Conservation (phyloP, 2,888 invertebrate species). For the Epsilonema sp. region DNA sequence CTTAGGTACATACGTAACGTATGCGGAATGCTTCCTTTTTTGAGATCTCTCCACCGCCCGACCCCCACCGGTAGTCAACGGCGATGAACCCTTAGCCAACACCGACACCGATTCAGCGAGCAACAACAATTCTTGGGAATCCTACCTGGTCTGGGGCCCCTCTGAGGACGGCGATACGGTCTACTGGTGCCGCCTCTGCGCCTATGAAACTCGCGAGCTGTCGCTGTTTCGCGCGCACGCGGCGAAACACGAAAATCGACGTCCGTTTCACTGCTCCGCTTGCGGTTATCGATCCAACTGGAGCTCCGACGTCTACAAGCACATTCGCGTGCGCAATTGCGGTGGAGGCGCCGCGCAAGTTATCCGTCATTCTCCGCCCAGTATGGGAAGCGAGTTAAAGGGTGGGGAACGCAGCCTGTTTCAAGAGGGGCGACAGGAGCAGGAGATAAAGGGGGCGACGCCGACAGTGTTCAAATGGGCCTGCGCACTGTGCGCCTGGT, state of each 20-base stretch:
- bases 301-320: conserved; percentile 90
- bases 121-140: no score
- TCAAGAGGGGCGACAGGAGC: neutral
- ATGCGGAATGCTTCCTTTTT: no score
- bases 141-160: no score
- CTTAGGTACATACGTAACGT: no score
- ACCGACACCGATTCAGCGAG: no score
- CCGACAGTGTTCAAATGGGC: no score
- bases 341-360: conserved; percentile 4
- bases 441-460: neutral
- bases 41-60: no score
- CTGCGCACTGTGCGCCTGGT: neutral
- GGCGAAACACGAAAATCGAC: conserved; percentile 67
- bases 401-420: no score
- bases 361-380: neutral
- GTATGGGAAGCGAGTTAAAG: neutral
- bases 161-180: neutral
- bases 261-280: conserved; percentile 80
- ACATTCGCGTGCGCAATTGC: conserved; percentile 57
- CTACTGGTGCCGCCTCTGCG: neutral
- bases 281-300: conserved; percentile 67
- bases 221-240: conserved; percentile 63
- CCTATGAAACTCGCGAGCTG: conserved; percentile 4
- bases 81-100: no score
- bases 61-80: no score